Conservation (phyloP, 2,888 invertebrate species). For the Lissonota sp. region DNA sequence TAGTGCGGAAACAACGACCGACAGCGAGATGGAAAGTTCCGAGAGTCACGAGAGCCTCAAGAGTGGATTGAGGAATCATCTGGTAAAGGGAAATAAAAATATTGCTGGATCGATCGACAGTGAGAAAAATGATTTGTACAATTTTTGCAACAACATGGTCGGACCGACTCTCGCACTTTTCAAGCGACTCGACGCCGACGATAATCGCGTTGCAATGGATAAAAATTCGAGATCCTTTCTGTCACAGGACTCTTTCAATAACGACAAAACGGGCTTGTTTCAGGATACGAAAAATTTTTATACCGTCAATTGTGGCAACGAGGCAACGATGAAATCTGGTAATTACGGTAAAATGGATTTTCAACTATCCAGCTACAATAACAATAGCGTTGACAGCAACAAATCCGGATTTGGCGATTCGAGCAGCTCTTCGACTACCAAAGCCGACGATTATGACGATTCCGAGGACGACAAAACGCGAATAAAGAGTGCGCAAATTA, state of each 20-base stretch:
- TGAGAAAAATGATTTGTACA: slow-evolving; percentile 60
- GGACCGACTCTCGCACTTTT: slow-evolving; percentile 44
- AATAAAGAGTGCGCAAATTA: slow-evolving; percentile 77
- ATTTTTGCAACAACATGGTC: slow-evolving; percentile 50
- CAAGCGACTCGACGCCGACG: slow-evolving; percentile 33
- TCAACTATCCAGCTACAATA: slow-evolving; percentile 46
- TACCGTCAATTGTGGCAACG: slow-evolving; percentile 38
- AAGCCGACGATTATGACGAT: slow-evolving; percentile 67
- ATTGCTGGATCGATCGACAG: slow-evolving; percentile 58
- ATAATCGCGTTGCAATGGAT: slow-evolving; percentile 38
- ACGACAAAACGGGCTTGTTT: slow-evolving; percentile 30
- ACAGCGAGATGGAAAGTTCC: slow-evolving; percentile 78
- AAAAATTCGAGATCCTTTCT: slow-evolving; percentile 48
- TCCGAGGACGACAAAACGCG: slow-evolving; percentile 74
- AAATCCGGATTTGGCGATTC: slow-evolving; percentile 78
- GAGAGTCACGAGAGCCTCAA: slow-evolving; percentile 78
- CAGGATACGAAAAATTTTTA: slow-evolving; percentile 57
- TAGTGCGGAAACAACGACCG: slow-evolving; percentile 68
- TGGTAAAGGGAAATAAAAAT: slow-evolving; percentile 66
- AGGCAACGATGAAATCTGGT: slow-evolving; percentile 22
- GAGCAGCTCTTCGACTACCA: slow-evolving; percentile 74
- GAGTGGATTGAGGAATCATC: slow-evolving; percentile 73
- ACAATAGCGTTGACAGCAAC: slow-evolving; percentile 76
- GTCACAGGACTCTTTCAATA: slow-evolving; percentile 21
- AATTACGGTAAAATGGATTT: slow-evolving; percentile 52